Evolutionary conservation across 2,888 invertebrate species (phyloP).

Genomic region (Campoplex capitator): DNA sequence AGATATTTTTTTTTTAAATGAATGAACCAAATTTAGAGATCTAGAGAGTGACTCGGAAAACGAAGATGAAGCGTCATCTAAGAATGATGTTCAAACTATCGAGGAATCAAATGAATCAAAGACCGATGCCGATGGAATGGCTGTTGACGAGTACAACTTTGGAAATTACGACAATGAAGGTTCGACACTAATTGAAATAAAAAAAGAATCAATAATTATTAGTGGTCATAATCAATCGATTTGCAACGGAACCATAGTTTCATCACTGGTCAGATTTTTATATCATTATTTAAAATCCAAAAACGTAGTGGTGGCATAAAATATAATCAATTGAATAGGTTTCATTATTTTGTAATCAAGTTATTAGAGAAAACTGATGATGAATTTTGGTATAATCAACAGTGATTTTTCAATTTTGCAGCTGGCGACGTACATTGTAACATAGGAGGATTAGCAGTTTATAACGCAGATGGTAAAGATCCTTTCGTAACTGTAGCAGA

Average conservation of each 20-base stretch:
- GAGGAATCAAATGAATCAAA: background rate
- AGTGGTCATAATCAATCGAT: background rate
- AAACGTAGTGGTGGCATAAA: no score
- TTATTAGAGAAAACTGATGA: background rate
- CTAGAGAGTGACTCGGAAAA: constrained; percentile 76
- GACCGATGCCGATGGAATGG: constrained; percentile 63
- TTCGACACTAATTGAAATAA: constrained; percentile 77
- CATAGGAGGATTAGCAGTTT: constrained; percentile 79
- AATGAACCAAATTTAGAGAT: constrained; percentile 65
- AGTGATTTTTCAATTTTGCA: background rate
- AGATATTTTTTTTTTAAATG: background rate
- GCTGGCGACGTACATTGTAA: constrained; percentile 68
- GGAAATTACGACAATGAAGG: constrained; percentile 91
- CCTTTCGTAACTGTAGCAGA: constrained; percentile 77
- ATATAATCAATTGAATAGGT: no score
- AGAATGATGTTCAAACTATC: constrained; percentile 36
- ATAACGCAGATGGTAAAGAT: constrained; percentile 78
- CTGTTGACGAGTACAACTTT: constrained; percentile 90
- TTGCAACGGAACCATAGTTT: background rate
- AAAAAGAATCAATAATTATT: background rate
- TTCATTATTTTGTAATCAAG: background rate
- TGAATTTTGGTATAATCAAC: no score
- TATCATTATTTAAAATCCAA: background rate
- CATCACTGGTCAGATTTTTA: background rate
- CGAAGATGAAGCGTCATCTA: constrained; percentile 78